These are phyloP conservation scores for Nephotettix cincticeps DNA, from an alignment of 1,140 invertebrate species.

Conservation along the genomic window DNA sequence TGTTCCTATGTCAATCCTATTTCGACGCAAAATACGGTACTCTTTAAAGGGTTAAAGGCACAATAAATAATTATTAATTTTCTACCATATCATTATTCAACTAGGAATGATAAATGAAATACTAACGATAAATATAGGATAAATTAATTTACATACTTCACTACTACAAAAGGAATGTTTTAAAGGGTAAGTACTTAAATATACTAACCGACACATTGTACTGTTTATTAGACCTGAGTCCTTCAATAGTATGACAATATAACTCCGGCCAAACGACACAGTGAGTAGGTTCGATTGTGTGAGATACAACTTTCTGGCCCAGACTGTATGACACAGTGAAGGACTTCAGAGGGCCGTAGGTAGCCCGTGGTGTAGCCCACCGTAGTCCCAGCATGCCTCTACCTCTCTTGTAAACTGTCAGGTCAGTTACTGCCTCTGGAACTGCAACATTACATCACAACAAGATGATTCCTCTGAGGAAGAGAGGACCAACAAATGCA, in stretches of 20 bases:
- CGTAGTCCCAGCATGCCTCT: neutral
- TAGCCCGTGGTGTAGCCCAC: neutral
- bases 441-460: conserved; percentile 13
- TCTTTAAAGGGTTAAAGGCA: no score
- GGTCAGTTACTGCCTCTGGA: neutral
- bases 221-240: neutral
- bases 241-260: neutral
- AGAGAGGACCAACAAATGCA: no score
- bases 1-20: no score
- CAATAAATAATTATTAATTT: no score
- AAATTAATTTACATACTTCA: no score
- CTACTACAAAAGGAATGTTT: no score
- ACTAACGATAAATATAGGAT: no score
- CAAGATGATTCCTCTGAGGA: no score
- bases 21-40: no score
- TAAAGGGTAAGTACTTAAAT: no score
- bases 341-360: neutral
- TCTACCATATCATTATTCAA: no score
- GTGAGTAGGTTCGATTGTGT: neutral
- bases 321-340: neutral
- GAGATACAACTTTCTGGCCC: neutral
- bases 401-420: conserved; percentile 17
- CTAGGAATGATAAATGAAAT: no score
- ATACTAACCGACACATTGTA: conserved; percentile 7
- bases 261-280: neutral